Evolutionary conservation across 2,888 invertebrate species (phyloP), one percentile per base, ranked within the genome.

Genomic region (Chrysina gloriosa): DNA sequence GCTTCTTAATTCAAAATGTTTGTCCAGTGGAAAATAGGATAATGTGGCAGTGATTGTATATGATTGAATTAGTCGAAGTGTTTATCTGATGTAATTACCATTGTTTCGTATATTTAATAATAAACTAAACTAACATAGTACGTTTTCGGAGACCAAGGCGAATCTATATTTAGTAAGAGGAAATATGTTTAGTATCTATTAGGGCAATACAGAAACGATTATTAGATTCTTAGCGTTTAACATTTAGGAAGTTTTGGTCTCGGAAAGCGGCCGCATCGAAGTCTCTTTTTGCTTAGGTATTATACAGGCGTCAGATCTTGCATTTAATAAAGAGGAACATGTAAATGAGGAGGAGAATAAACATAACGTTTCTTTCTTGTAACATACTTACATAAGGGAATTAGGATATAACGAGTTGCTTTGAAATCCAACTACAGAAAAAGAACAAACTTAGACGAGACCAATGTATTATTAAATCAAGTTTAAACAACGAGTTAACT

Each of bases 381-480:
- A 64, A 64, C 11, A 25, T 27, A 6, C 23, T 54, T 25, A 65
- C 23, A 45, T 36, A 50, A 70, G 65, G 19, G 39, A 36, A 25
- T 61, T 14, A 68, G 16, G 36, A 36, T n/a, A 11, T 54, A 45
- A 63, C 66, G 65, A 67, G 71, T 68, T 72, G 70, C 71, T 69
- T 45, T 70, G 71, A 70, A 71, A 58, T 71, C 71, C 72, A 71
- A 69, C 70, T 71, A 71, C 56, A 63, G n/a, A n/a, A n/a, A n/a
- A n/a, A n/a, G n/a, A 39, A 63, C 36, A 54, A 31, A 63, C 42
- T 39, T 68, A 71, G 69, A 29, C n/a, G 23, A 52, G 27, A 42
- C 25, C 25, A 64, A 67, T 65, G n/a, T n/a, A n/a, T n/a, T n/a
- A n/a, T n/a, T n/a, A n/a, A n/a, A n/a, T n/a, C n/a, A 71, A 67